Evolutionary conservation across 2,113 vertebrate genomes (phyloP).

Genomic region (Lipophrys pholis): DNA sequence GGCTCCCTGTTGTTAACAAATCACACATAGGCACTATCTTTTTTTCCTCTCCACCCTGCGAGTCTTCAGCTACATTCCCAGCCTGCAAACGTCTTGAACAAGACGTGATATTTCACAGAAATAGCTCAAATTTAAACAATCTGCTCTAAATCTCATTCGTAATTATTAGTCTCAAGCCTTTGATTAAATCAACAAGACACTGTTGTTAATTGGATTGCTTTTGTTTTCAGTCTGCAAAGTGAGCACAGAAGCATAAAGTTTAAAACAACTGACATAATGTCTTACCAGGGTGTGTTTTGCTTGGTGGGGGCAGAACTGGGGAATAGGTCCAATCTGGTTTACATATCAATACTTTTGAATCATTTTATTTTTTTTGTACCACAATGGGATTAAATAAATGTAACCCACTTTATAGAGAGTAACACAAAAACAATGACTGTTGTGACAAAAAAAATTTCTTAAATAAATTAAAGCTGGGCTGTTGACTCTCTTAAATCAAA

Average conservation of each 20-base stretch:
- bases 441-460: too few species aligned
- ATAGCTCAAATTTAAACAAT: neutral
- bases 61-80: neutral
- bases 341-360: too few species aligned
- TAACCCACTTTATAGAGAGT: too few species aligned
- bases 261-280: neutral
- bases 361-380: too few species aligned
- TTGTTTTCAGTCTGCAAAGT: neutral
- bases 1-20: neutral
- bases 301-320: too few species aligned
- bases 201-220: neutral
- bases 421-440: too few species aligned
- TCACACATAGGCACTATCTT: neutral
- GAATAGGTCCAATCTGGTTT: too few species aligned
- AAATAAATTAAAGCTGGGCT: too few species aligned
- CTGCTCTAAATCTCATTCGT: neutral
- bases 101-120: neutral
- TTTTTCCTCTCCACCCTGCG: neutral
- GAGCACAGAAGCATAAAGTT: neutral
- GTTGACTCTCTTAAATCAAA: too few species aligned
- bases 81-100: neutral
- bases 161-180: neutral
- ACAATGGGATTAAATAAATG: too few species aligned
- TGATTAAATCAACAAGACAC: neutral
- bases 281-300: neutral